Base-by-base conservation (phyloP, 2,888 invertebrate genomes). In the Morpho achilles region DNA sequence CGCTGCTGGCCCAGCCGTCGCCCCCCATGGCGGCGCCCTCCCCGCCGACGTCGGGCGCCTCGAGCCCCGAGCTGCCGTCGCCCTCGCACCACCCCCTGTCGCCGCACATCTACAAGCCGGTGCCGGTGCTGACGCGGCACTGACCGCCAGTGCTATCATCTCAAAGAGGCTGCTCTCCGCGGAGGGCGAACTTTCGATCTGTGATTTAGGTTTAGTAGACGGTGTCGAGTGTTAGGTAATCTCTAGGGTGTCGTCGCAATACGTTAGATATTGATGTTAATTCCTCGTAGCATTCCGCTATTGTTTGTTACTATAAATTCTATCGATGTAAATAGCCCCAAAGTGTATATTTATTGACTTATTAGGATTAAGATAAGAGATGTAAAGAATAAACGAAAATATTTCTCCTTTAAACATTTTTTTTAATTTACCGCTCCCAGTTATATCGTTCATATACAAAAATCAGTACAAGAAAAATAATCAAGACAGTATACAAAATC, bases 101-200 rank as follows among this genome's bases (percentile, higher is more conserved):
- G 59, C 81, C 84, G 1, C 89, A 92, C 67, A 90, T 90, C 71
- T 90, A 81, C 82, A 90, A 93, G 69, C 93, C 93, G 2, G 82
- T 93, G 64, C 91, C 93, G 52, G 91, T 93, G 41, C 87, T 93
- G 41, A 90, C 91, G 61, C 86, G 92, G 70, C 92, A 92, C 68
- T 90, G 84, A 86, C 58, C 63, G 56, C 57, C 23, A 40, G 41
- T 44, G 49, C 10, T 46, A 10, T 39, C 68, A 70, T 68, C 71
- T 72, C 73, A 59, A 62, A 59, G 69, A 75, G 72, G 73, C 76
- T 72, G 67, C 66, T 68, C 69, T 72, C 70, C 70, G 64, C 65
- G 66, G 67, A 68, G 73, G 66, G 70, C 69, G 70, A 73, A 72
- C 67, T 72, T 79, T 70, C 72, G 40, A 87, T 86, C 88, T 88